Evolutionary conservation across 2,797 vertebrate genomes (phyloP), one percentile per base, ranked within the genome.

Genomic region (Trachops cirrhosus): DNA sequence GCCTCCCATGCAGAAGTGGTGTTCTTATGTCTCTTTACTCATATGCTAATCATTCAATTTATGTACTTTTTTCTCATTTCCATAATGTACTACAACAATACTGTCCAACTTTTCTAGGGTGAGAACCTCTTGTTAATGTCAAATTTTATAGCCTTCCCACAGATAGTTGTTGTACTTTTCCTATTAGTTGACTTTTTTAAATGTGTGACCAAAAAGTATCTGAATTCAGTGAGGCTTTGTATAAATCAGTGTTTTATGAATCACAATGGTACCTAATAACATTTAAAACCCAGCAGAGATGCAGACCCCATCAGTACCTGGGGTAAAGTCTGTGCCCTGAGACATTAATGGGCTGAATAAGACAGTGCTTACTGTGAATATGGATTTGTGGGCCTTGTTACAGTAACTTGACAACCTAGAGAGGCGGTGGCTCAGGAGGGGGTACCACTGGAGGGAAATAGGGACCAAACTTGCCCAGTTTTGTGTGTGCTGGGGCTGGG

Each of bases 161-260:
- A 37, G 67, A 44, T 34, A 24, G 71, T n/a, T 86, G 68, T 22
- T 93, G 24, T 50, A 34, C 52, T 89, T 94, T 85, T 75, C 84
- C 44, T 29, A 50, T 75, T 11, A 8, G 48, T 67, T 78, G 48
- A 67, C n/a, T 77, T 87, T 80, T 85, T 73, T 44, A 92, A 62
- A 77, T 78, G 50, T 18, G 18, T 50, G 62, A 78, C 89, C n/a
- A 41, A 89, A 89, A 93, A 75, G 37, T 6, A 5, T 22, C 19
- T 77, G 59, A 39, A 39, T 67, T 80, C 19, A 64, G 44, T 46
- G 34, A 8, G 26, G 37, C 39, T 91, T 77, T 15, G 62, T 77
- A 85, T 75, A 78, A 34, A 50, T 54, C 44, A 67, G 48, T 48
- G 46, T 75, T 91, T 92, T 86, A 70, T 70, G 88, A 80, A 78